phyloP scores from a whole-genome alignment of 2,888 invertebrate species.

The Drosophila sordidapex region DNA sequence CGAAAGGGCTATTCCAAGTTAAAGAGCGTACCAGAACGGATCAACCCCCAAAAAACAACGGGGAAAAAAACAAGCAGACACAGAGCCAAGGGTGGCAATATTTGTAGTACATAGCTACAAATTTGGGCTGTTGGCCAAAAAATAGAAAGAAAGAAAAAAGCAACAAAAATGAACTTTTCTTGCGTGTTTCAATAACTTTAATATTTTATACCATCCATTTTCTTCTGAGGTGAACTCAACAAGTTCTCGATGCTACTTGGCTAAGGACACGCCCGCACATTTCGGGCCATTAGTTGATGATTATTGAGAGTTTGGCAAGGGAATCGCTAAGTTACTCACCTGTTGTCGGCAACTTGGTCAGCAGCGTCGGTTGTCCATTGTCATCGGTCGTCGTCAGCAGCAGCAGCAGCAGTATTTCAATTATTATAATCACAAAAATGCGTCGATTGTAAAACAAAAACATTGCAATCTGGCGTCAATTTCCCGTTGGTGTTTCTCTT shows the following conservation, averaged over 20 bases:
- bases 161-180: conserved; percentile 57
- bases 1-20: conserved; percentile 60
- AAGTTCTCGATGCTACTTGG: conserved; percentile 50
- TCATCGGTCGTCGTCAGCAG: conserved; percentile 75
- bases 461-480: conserved; percentile 88
- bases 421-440: conserved; percentile 87
- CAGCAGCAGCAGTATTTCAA: conserved; percentile 81
- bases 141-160: neutral
- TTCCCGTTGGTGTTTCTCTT: conserved; percentile 43
- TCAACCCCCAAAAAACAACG: conserved; percentile 58
- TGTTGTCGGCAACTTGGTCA: conserved; percentile 76
- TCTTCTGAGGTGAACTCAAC: conserved; percentile 60
- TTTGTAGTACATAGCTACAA: conserved; percentile 2
- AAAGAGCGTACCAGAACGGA: conserved; percentile 31
- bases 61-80: conserved; percentile 7
- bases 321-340: conserved; percentile 65
- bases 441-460: conserved; percentile 88
- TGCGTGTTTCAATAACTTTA: conserved; percentile 75
- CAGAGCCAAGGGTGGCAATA: conserved; percentile 37
- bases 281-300: conserved; percentile 68
- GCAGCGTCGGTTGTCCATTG: conserved; percentile 77
- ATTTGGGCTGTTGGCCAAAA: conserved; percentile 45
- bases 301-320: conserved; percentile 57
- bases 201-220: conserved; percentile 74
- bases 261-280: conserved; percentile 62